Evolutionary conservation across 2,113 vertebrate genomes (phyloP).

Genomic region (Xiphias gladius): DNA sequence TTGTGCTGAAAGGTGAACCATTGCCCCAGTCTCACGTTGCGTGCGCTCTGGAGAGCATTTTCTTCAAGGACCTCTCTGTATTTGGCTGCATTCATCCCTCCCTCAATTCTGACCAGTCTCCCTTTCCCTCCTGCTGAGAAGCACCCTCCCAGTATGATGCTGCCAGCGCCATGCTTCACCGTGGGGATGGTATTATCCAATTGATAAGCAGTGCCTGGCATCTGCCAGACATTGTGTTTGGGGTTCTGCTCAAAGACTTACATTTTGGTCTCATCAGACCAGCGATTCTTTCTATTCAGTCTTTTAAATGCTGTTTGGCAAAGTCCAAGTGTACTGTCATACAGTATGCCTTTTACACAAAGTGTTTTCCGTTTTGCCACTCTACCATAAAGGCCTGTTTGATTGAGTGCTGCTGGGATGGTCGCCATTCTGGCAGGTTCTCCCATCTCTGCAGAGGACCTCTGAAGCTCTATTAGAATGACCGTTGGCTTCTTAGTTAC

Average conservation of each 20-base stretch:
- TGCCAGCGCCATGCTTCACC: not conserved
- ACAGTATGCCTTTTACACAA: not conserved
- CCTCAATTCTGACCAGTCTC: not conserved
- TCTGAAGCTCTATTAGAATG: not conserved
- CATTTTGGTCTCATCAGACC: not conserved
- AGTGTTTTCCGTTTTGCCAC: not conserved
- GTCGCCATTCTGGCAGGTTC: not conserved
- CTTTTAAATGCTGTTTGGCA: not conserved
- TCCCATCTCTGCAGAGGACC: not conserved
- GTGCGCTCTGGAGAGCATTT: no score
- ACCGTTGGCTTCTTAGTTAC: not conserved
- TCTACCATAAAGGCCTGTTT: not conserved
- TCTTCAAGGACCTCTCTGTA: no score
- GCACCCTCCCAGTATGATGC: not conserved
- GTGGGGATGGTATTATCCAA: not conserved
- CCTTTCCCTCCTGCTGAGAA: no score
- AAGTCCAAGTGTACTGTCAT: not conserved
- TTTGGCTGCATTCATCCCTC: no score
- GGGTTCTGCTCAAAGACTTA: not conserved
- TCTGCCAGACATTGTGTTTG: not conserved
- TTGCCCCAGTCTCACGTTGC: no score
- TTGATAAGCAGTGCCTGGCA: not conserved
- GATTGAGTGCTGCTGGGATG: not conserved
- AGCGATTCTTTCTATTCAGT: not conserved
- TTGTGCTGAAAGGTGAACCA: no score